A percentile compares a stretch with the other conserved stretches of the same genome.
Conservation (phyloP, 2,888 invertebrate species). For the Drosophila ochracea region DNA sequence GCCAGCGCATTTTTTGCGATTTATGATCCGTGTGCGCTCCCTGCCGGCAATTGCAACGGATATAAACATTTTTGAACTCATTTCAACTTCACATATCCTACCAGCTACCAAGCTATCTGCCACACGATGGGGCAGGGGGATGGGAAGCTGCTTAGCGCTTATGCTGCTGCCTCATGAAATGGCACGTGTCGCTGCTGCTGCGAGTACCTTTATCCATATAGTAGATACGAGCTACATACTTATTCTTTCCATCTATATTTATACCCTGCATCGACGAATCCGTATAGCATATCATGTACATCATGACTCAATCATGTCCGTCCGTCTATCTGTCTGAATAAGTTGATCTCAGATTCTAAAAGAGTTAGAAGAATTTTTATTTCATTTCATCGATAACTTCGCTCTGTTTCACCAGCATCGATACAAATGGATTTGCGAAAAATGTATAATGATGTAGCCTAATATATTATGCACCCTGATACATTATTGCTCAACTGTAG, state of each 20-base stretch:
- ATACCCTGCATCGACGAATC: not conserved
- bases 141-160: conserved; percentile 40
- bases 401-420: no score
- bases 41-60: conserved; percentile 77
- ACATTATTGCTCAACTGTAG: not conserved
- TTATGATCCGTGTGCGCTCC: conserved; percentile 69
- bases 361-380: not conserved
- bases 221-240: conserved; percentile 29
- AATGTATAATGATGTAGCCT: not conserved
- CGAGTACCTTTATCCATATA: conserved; percentile 15
- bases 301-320: not conserved
- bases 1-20: conserved; percentile 68
- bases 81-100: conserved; percentile 66
- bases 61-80: conserved; percentile 81
- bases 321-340: not conserved
- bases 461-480: not conserved
- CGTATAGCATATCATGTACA: not conserved
- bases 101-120: conserved; percentile 18
- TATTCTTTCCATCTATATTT: conserved; percentile 6
- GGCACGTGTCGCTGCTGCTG: conserved; percentile 74
- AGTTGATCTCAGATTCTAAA: not conserved
- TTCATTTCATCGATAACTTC: no score
- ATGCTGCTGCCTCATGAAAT: conserved; percentile 69
- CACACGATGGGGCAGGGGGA: conserved; percentile 9
- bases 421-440: not conserved